A percentile compares a stretch with the other conserved stretches of the same genome.
Conservation (phyloP, 2,888 invertebrate species). For the Neoscelio sp. region DNA sequence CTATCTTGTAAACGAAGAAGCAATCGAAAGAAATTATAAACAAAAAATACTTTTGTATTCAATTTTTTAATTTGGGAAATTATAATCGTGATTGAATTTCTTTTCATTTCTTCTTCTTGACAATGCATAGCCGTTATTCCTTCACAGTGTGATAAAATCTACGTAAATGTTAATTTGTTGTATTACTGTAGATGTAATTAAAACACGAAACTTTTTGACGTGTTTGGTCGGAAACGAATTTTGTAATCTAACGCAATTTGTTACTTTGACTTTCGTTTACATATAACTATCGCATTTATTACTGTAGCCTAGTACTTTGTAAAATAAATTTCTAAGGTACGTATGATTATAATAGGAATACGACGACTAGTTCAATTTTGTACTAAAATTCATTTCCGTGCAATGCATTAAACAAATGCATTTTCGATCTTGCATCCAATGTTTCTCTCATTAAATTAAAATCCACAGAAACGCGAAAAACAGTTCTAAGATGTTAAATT, state of each 20-base stretch:
- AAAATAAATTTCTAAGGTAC: constrained; percentile 23
- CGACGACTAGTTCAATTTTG: constrained; percentile 23
- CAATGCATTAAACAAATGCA: too few relatives aligned
- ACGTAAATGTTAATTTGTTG: constrained; percentile 16
- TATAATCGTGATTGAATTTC: neutral
- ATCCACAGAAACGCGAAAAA: neutral
- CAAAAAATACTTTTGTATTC: constrained; percentile 42
- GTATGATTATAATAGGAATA: constrained; percentile 6
- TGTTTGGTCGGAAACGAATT: constrained; percentile 21
- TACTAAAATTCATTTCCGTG: constrained; percentile 10
- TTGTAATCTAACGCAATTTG: constrained; percentile 17
- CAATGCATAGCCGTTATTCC: constrained; percentile 24
- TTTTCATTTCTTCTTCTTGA: constrained; percentile 20
- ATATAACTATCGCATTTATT: constrained; percentile 16
- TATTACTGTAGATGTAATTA: constrained; percentile 15
- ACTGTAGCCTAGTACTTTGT: constrained; percentile 16
- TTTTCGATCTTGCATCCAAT: constrained; percentile 4
- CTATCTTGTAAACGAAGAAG: constrained; percentile 21
- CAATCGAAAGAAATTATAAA: constrained; percentile 14
- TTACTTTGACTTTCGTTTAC: constrained; percentile 15
- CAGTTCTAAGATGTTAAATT: too few relatives aligned
- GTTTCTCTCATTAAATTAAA: constrained; percentile 16
- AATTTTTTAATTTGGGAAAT: constrained; percentile 27
- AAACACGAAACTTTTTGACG: constrained; percentile 13
- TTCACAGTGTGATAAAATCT: constrained; percentile 39